These are phyloP conservation scores for Dascyllus trimaculatus DNA, from an alignment of 2,113 vertebrate genomes.

Conservation along the genomic window DNA sequence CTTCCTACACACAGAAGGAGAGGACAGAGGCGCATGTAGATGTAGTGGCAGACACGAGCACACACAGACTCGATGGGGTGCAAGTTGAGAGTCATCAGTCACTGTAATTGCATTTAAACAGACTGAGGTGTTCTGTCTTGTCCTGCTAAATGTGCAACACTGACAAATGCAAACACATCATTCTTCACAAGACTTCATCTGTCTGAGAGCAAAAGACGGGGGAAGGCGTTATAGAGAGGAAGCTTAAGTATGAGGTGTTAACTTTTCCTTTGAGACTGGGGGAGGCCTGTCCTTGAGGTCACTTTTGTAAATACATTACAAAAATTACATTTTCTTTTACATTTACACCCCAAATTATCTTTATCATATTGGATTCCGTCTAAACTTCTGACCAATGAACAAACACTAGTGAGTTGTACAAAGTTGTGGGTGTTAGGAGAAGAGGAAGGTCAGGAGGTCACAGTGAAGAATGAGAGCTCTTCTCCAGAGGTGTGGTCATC, in stretches of 20 bases:
- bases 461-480: no score
- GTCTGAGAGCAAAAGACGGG: background rate
- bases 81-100: constrained; percentile 44
- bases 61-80: background rate
- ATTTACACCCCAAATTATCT: background rate
- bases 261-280: no score
- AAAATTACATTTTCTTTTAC: no score
- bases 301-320: no score
- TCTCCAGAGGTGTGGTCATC: no score
- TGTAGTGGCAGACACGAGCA: constrained; percentile 2
- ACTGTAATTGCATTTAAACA: constrained; percentile 59
- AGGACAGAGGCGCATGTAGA: background rate
- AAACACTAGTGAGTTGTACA: background rate
- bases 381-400: background rate
- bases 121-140: constrained; percentile 42
- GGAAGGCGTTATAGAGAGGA: background rate
- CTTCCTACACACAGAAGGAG: background rate
- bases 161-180: constrained; percentile 48
- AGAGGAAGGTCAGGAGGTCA: no score
- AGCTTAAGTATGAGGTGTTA: background rate
- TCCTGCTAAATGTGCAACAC: constrained; percentile 39
- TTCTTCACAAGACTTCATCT: constrained; percentile 13
- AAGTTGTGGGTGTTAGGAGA: no score
- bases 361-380: background rate
- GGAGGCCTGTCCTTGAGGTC: no score